Evolutionary conservation across 2,797 vertebrate species (phyloP), one percentile per base, ranked within the genome.

Genomic region (Brachyrhaphis roseni): DNA sequence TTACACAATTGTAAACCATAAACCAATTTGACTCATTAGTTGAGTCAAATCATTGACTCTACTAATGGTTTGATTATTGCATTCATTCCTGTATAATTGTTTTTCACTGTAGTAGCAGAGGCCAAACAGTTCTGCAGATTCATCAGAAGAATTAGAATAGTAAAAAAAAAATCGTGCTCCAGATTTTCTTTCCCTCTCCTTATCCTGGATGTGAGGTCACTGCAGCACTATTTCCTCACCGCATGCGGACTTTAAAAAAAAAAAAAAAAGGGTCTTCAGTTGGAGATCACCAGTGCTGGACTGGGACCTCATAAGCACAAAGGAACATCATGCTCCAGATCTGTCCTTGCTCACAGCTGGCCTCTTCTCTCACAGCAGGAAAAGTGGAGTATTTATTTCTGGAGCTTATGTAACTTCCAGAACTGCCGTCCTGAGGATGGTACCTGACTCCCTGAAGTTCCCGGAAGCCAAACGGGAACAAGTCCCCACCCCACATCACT

Each of bases 241-340:
- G 84, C 51, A 78, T 75, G 84, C 83, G 79, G 62, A 83, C 80
- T 59, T 78, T 3, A 51, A 51, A 51, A 51, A 2, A 20, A 49
- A 18, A 2, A 49, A 82, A 77, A 90, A 92, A 77, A 87, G 86
- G 89, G 89, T 89, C 86, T 64, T 51, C 85, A 75, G 87, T 82
- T 84, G 84, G 90, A 90, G 82, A 90, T 86, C 84, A 80, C 78
- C 78, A 74, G 86, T 74, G 13, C 82, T 72, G 87, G 90, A 86
- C 86, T 85, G 89, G 84, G 91, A 92, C 88, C 90, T 91, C 70
- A 91, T 82, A 88, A 89, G 91, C 84, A 91, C 53, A 91, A 88
- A 92, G 90, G 94, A 94, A 95, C 95, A 93, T 91, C 92, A 93
- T 94, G 95, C 91, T 95, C 95, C 88, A 93, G 90, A 95, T 96